Conservation (phyloP, 2,797 vertebrate species). For the Tragelaphus eurycerus region DNA sequence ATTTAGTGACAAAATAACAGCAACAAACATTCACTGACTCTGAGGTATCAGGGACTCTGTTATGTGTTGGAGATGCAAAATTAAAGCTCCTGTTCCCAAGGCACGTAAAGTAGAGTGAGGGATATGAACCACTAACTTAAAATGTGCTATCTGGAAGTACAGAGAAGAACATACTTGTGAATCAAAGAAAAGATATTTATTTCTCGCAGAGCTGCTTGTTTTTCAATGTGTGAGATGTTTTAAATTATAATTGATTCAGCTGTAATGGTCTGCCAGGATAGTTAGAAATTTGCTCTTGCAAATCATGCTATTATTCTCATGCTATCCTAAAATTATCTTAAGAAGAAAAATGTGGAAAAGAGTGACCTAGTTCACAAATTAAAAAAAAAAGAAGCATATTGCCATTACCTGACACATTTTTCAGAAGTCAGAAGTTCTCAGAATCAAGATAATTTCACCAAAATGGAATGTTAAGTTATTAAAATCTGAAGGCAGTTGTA, state of each 20-base stretch:
- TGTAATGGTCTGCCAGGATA: conserved; percentile 35
- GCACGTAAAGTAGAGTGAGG: neutral
- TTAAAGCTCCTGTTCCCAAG: neutral
- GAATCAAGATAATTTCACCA: conserved; percentile 1
- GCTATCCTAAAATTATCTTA: conserved; percentile 57
- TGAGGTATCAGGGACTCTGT: neutral
- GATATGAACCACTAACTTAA: neutral
- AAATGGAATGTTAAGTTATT: neutral
- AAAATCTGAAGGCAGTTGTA: neutral
- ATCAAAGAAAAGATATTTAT: conserved; percentile 47
- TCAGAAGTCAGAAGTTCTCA: conserved; percentile 45
- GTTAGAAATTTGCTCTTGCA: conserved; percentile 34
- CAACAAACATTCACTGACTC: neutral
- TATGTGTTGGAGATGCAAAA: neutral
- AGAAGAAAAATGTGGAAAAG: conserved; percentile 56
- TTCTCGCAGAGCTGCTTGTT: conserved; percentile 59
- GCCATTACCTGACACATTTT: neutral
- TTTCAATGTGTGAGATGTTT: conserved; percentile 43
- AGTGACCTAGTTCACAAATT: conserved; percentile 12
- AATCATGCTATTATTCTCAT: conserved; percentile 63
- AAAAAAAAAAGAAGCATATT: conserved; percentile 20
- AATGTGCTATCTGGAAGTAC: conserved; percentile 5
- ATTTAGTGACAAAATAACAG: neutral
- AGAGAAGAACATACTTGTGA: conserved; percentile 19
- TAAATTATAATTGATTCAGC: conserved; percentile 65